Percentiles rank a stretch among this genome's conserved stretches.
Conservation (phyloP, 2,113 vertebrate species). For the Amphiprion percula region DNA sequence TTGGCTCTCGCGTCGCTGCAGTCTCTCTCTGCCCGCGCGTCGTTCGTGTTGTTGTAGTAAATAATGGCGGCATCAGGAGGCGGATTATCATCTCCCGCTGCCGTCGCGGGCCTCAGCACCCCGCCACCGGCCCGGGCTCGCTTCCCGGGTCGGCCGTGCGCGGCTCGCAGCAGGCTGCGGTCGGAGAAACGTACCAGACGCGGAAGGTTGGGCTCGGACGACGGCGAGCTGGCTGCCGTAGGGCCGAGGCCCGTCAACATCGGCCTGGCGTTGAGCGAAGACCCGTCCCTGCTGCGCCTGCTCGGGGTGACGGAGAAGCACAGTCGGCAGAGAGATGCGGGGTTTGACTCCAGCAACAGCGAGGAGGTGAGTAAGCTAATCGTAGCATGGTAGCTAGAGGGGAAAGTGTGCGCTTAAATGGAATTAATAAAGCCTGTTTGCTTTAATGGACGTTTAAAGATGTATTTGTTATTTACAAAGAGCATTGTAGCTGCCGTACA, state of each 20-base stretch:
- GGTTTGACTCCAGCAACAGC: slow-evolving; percentile 85
- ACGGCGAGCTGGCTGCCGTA: slow-evolving; percentile 72
- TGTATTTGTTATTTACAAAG: slow-evolving; percentile 17
- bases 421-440: neutral
- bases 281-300: slow-evolving; percentile 86
- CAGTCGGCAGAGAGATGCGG: slow-evolving; percentile 83
- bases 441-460: neutral
- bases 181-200: slow-evolving; percentile 79
- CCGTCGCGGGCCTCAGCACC: slow-evolving; percentile 69
- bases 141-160: slow-evolving; percentile 88
- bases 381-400: neutral
- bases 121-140: slow-evolving; percentile 84
- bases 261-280: slow-evolving; percentile 85
- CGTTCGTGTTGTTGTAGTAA: slow-evolving; percentile 82
- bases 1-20: slow-evolving; percentile 73
- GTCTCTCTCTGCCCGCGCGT: slow-evolving; percentile 63
- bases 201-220: slow-evolving; percentile 78
- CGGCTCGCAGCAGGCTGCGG: slow-evolving; percentile 79
- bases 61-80: slow-evolving; percentile 93
- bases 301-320: slow-evolving; percentile 86
- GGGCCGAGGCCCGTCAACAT: slow-evolving; percentile 87
- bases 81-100: slow-evolving; percentile 85
- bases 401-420: neutral
- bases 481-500: slow-evolving; percentile 42
- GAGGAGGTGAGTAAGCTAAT: slow-evolving; percentile 80